phyloP scores from a whole-genome alignment of 2,888 invertebrate species.

The Caenorhabditis sp. region DNA sequence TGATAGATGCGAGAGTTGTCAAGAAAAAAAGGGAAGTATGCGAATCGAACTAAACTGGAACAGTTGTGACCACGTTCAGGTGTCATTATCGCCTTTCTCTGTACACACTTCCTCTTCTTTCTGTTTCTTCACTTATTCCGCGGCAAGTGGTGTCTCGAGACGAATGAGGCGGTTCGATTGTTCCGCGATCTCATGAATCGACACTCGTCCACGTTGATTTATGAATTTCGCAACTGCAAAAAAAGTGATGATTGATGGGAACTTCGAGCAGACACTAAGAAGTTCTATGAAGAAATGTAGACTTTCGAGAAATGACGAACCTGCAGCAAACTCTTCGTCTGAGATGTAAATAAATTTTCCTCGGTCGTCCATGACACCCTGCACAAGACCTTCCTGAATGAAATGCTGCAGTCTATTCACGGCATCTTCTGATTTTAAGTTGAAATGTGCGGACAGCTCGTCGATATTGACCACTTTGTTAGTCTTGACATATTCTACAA shows the following conservation, averaged over 20 bases:
- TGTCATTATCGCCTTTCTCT: constrained; percentile 31
- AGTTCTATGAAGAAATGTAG: too few relatives aligned
- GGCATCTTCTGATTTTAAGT: constrained; percentile 84
- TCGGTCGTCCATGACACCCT: constrained; percentile 97
- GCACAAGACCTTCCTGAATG: constrained; percentile 90
- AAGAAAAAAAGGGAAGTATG: constrained; percentile 8
- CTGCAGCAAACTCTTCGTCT: constrained; percentile 90
- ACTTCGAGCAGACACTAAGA: too few relatives aligned
- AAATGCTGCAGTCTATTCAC: constrained; percentile 90
- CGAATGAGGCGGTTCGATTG: constrained; percentile 94
- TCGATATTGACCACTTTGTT: constrained; percentile 83
- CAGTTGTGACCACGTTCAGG: constrained; percentile 36
- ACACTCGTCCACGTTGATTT: constrained; percentile 93
- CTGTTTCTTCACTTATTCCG: constrained; percentile 15
- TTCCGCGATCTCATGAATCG: constrained; percentile 94
- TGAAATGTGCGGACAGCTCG: constrained; percentile 81
- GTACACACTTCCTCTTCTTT: constrained; percentile 33
- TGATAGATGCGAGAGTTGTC: constrained; percentile 3
- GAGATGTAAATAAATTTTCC: constrained; percentile 99
- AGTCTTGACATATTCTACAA: constrained; percentile 79
- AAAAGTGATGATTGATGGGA: background rate
- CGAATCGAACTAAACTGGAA: constrained; percentile 24
- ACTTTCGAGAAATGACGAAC: constrained; percentile 47
- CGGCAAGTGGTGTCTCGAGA: constrained; percentile 84
- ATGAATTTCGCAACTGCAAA: constrained; percentile 93